Percentiles rank a stretch among this genome's conserved stretches.
Evolutionary conservation across 2,113 vertebrate genomes (phyloP).

Genomic region (Bungarus multicinctus): DNA sequence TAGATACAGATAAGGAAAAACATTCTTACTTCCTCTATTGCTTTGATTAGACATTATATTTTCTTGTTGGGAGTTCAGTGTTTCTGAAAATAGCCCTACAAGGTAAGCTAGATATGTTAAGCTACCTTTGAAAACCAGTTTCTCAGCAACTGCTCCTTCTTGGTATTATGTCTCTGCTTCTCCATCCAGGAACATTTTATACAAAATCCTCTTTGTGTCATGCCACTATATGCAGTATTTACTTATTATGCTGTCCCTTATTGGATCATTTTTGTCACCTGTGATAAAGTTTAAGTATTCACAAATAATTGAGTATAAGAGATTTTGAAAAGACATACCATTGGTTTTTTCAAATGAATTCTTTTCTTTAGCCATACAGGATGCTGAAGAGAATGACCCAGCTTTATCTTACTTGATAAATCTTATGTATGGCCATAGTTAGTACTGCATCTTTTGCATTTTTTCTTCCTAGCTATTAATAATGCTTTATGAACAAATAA

Average conservation of each 20-base stretch:
- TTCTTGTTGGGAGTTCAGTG: not conserved
- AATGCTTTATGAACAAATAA: constrained; percentile 68
- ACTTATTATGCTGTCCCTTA: constrained; percentile 33
- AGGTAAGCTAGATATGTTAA: not conserved
- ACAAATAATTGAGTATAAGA: not conserved
- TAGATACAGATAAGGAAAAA: not conserved
- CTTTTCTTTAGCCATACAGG: not conserved
- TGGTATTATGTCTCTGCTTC: not conserved
- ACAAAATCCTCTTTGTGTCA: not conserved
- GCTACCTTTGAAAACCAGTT: not conserved
- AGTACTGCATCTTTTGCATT: constrained; percentile 38
- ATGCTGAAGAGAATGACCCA: not conserved
- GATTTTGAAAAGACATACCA: constrained; percentile 28
- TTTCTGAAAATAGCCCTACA: not conserved
- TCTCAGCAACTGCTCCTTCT: not conserved
- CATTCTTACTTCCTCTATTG: not conserved
- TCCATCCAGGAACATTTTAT: not conserved
- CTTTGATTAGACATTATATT: not conserved
- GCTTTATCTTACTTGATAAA: constrained; percentile 25
- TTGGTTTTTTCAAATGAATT: constrained; percentile 34
- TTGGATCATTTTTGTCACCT: constrained; percentile 38
- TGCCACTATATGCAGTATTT: constrained; percentile 3
- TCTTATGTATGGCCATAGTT: constrained; percentile 20
- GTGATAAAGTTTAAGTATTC: constrained; percentile 30
- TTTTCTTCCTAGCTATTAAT: constrained; percentile 54